phyloP scores from a whole-genome alignment of 2,888 invertebrate genomes.

The Tortricodes alternella region DNA sequence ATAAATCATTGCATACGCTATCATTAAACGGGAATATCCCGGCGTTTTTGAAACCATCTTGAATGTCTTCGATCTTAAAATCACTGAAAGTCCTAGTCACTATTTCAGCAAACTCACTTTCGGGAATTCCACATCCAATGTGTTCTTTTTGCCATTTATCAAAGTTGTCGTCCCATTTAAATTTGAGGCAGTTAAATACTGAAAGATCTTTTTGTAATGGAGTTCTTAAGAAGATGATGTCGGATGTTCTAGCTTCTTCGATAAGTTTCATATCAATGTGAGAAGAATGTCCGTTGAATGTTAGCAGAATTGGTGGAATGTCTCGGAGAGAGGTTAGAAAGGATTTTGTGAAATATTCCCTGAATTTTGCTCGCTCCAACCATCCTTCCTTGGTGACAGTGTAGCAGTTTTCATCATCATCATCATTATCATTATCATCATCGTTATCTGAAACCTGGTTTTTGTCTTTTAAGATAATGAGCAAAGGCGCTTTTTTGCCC shows the following conservation, averaged over 20 bases:
- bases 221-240: neutral
- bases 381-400: too few relatives aligned
- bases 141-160: too few relatives aligned
- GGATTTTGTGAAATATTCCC: neutral
- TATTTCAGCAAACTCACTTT: neutral
- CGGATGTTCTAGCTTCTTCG: neutral
- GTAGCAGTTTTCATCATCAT: too few relatives aligned
- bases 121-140: neutral
- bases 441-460: too few relatives aligned
- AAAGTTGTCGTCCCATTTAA: neutral
- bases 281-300: neutral
- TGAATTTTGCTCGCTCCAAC: neutral
- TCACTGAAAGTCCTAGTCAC: neutral
- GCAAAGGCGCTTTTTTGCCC: conserved; percentile 7
- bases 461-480: neutral
- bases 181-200: neutral
- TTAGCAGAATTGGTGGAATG: neutral
- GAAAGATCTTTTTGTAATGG: neutral
- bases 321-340: conserved; percentile 3
- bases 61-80: neutral
- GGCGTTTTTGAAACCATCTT: too few relatives aligned
- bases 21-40: too few relatives aligned
- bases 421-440: too few relatives aligned
- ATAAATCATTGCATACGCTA: too few relatives aligned
- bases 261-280: neutral